Evolutionary conservation across 2,888 invertebrate species (phyloP), one percentile per base, ranked within the genome.

Genomic region (Pachymerium ferrugineum): DNA sequence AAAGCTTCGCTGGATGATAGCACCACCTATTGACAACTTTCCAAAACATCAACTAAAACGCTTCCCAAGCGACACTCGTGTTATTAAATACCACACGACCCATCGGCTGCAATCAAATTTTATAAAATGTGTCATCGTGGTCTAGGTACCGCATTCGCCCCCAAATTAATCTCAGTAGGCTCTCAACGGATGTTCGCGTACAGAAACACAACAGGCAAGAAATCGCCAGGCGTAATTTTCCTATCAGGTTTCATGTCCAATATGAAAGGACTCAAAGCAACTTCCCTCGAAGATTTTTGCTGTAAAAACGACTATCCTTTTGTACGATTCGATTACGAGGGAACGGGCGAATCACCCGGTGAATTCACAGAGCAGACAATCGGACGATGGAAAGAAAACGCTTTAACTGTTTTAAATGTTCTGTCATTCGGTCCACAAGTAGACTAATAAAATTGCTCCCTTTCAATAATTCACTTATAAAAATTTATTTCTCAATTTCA

Each of bases 241-340:
- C n/a, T 74, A n/a, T n/a, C 12, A 19, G 74, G 74, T 22, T 74
- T 29, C 29, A 71, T 70, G 70, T 74, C 74, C 25, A 74, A 69
- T 54, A 74, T 74, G 74, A 19, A 38, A 10, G 42, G 70, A 10
- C 19, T 3, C 19, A 74, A 74, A 42, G 74, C 74, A 5, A 25
- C 33, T 6, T 5, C 54, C 8, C 8, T 54, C 10, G 54, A 54
- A n/a, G 16, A 54, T 10, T 54, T 54, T 54, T 54, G 54, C 16
- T 5, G 8, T 54, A 54, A 19, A 19, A 22, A 54, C 16, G 6
- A 14, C 5, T 14, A 19, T 22, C 16, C 16, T 10, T 19, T 19
- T 54, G 14, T n/a, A 54, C 16, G 74, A 62, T 74, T 74, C 31
- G 74, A 74, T 72, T 74, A 74, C 4, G 74, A 74, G 30, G 31